These are phyloP conservation scores for Labia minor DNA, from an alignment of 2,888 invertebrate genomes.

Conservation along the genomic window DNA sequence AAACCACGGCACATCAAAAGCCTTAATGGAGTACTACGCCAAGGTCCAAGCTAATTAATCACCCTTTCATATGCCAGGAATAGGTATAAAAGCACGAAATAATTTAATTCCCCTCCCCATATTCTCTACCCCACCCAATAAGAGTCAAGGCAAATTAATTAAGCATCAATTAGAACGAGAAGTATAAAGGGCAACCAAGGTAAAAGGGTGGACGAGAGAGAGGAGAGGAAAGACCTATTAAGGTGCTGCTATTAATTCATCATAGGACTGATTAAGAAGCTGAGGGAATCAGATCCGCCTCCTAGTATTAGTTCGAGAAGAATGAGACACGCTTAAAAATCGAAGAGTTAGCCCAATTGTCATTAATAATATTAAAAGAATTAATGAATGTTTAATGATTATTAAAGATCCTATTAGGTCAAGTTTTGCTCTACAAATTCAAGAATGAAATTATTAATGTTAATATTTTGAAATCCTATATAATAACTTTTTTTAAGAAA, in stretches of 20 bases:
- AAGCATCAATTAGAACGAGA: neutral
- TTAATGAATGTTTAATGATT: too few species aligned
- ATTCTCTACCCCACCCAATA: neutral
- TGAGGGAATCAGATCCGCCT: neutral
- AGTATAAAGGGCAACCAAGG: too few species aligned
- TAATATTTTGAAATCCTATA: too few species aligned
- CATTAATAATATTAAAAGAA: too few species aligned
- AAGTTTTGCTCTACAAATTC: too few species aligned
- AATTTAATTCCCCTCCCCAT: neutral
- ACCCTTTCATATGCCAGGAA: neutral
- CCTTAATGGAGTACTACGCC: conserved; percentile 2
- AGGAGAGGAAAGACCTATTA: neutral
- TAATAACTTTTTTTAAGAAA: too few species aligned
- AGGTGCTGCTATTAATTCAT: neutral
- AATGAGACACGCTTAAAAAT: too few species aligned
- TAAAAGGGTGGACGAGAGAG: neutral
- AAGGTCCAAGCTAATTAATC: neutral
- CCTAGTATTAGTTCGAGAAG: too few species aligned
- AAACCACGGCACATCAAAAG: neutral
- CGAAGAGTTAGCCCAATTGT: too few species aligned
- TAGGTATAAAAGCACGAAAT: neutral
- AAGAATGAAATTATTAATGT: too few species aligned
- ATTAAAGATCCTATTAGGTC: too few species aligned
- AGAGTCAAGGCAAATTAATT: conserved; percentile 9
- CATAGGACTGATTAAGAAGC: neutral